Base-by-base conservation (phyloP, 2,888 invertebrate genomes). In the Pristionchus maxplancki region DNA sequence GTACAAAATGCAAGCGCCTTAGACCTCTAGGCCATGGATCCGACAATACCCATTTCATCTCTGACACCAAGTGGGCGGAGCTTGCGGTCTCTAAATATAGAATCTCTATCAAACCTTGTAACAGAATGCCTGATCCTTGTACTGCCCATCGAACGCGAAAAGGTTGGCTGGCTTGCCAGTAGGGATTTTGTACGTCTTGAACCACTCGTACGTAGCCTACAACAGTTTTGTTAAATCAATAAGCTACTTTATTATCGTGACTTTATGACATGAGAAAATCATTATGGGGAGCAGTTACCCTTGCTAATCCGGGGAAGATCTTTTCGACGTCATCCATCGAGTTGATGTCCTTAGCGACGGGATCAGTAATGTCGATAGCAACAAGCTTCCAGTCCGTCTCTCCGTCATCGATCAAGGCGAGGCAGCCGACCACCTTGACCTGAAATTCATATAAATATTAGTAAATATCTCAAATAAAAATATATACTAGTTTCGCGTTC, bases 321-420 rank as follows among this genome's bases (percentile, higher is more conserved):
- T 96, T 96, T 95, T 99, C 98, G 89, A 99, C 96, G 96, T 99
- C 99, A 53, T 96, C 95, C 89, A 98, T 96, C 96, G 97, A 96
- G 95, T 97, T 96, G 91, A 99, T 95, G 94, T 97, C 96, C 58
- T 96, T 96, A 20, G 98, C 98, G 92, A 97, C 93, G 6, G 98
- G 97, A 96, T 99, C 99, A 91, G 97, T 97, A 24, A 97, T 96
- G 96, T 98, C 98, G 92, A 99, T 97, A 44, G 97, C 97, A 91
- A 99, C 96, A 89, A 99, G 96, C 96, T 99, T 99, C 99, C 99
- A 99, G 96, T 99, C 99, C 50, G 99, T 99, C 96, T 99, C 99
- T 92, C 98, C 97, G 96, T 98, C 98, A 96, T 98, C 98, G 95
- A 99, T 97, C 90, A 99, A 96, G 90, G 98, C 99, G 95, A 99